Base-by-base conservation (phyloP, 2,113 vertebrate species). In the Epinephelus cyanopodus region DNA sequence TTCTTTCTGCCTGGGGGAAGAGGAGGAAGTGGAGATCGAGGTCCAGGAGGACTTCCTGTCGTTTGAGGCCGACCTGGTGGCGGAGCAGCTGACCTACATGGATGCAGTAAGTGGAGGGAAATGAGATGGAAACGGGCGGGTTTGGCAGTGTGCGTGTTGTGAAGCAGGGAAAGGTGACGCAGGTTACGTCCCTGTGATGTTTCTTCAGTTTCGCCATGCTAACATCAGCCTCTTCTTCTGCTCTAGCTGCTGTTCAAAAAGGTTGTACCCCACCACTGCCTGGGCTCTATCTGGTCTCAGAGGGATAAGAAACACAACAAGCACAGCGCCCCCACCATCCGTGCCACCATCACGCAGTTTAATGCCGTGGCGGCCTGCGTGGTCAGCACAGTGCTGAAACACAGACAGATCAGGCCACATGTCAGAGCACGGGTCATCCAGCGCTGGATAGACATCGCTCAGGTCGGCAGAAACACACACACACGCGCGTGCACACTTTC, bases 71-170 rank as follows among this genome's bases (percentile, higher is more conserved):
- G 96, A 98, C 6, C 89, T 97, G 5, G 97, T 98, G 92, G 98
- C 98, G 0, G 98, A 98, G 87, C 98, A 99, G 92, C 91, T 99
- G 90, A 99, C 98, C 14, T 99, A 97, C 83, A 98, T 99, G 97
- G 98, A 99, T 21, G 97, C 98, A 1, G 98, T 99, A 92, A 67
- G 97, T 58, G 45, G 57, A 18, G 33, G 33, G 48, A 37, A 69
- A 72, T 7, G 21, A 69, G 37, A 21, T 6, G 52, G 50, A 86
- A 56, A 71, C 58, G 25, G 71, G 29, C 1, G 27, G 37, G 14
- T 9, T 45, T 48, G 53, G 21, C 25, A 12, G 15, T 8, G 21
- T 13, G 29, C 29, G 29, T 12, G 39, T 3, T 9, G 18, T 23
- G 29, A 21, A 2, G 62, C 18, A 12, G 57, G 58, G 54, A 71